Conservation (phyloP, 2,888 invertebrate species). For the Volucella bombylans region DNA sequence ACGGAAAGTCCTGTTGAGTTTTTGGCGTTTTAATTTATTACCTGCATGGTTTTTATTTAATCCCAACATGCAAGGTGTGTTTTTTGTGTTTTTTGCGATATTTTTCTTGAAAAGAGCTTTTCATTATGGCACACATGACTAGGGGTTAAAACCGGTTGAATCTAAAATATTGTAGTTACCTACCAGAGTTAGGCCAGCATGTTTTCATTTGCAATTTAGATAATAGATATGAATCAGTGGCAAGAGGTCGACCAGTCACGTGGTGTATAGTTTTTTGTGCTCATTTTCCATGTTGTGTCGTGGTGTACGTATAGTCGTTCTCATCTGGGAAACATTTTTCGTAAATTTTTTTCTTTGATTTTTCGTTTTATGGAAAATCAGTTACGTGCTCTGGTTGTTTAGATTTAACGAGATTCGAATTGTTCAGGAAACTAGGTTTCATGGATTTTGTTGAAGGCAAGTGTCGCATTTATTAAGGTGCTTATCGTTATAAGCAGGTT, state of each 20-base stretch:
- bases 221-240: slow-evolving; percentile 49
- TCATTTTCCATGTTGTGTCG: slow-evolving; percentile 13
- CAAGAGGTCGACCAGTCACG: slow-evolving; percentile 45
- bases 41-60: slow-evolving; percentile 54
- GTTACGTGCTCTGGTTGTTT: slow-evolving; percentile 17
- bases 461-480: too few relatives aligned
- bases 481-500: too few relatives aligned
- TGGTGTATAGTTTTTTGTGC: slow-evolving; percentile 35
- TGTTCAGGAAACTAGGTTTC: neutral
- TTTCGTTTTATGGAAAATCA: neutral
- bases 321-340: slow-evolving; percentile 28
- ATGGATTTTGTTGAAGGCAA: too few relatives aligned
- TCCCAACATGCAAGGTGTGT: slow-evolving; percentile 61
- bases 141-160: slow-evolving; percentile 7
- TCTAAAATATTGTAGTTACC: neutral
- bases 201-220: slow-evolving; percentile 44
- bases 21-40: slow-evolving; percentile 68
- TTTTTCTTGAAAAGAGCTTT: neutral
- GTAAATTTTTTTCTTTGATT: neutral
- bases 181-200: slow-evolving; percentile 16
- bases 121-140: neutral
- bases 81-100: neutral
- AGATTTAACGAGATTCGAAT: neutral
- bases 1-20: slow-evolving; percentile 68
- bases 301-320: neutral